Evolutionary conservation across 2,888 invertebrate species (phyloP), one percentile per base, ranked within the genome.

Genomic region (Scrobipalpa costella): DNA sequence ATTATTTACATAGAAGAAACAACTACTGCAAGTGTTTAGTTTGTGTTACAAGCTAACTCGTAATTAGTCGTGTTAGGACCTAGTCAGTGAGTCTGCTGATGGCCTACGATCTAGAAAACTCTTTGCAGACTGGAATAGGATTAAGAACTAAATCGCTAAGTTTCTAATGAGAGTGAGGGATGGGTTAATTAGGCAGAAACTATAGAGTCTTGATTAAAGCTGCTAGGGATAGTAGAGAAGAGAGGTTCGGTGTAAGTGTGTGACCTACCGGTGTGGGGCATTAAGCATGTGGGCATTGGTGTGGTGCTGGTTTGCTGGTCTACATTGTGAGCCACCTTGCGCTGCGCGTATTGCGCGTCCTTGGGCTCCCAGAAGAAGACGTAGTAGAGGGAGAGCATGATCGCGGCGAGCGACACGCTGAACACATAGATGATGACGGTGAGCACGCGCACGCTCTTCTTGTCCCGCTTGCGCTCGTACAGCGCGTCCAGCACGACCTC

Each of bases 361-460:
- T 90, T 94, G 19, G 98, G 97, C 86, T 97, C 95, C 98, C 98
- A 98, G 83, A 98, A 94, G 90, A 98, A 96, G 75, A 97, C 95
- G 92, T 98, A 98, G 92, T 98, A 98, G 61, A 98, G 93, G 13
- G 98, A 98, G 70, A 98, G 93, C 92, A 98, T 96, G 77, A 98
- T 97, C 61, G 98, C 98, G 19, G 98, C 98, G 78, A 98, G 92
- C 55, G 98, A 98, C 73, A 98, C 98, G 83, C 97, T 96, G 85
- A 98, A 95, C 71, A 98, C 95, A 90, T 98, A 98, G 62, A 98
- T 96, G 76, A 98, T 94, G 71, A 98, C 98, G 21, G 98, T 98
- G 78, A 98, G 93, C 74, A 98, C 96, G 70, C 98, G 94, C 69
- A 98, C 95, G 86, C 96, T 94, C 92, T 98, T 97, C 87, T 96